phyloP scores from a whole-genome alignment of 2,888 invertebrate genomes.

The Stramonita haemastoma region DNA sequence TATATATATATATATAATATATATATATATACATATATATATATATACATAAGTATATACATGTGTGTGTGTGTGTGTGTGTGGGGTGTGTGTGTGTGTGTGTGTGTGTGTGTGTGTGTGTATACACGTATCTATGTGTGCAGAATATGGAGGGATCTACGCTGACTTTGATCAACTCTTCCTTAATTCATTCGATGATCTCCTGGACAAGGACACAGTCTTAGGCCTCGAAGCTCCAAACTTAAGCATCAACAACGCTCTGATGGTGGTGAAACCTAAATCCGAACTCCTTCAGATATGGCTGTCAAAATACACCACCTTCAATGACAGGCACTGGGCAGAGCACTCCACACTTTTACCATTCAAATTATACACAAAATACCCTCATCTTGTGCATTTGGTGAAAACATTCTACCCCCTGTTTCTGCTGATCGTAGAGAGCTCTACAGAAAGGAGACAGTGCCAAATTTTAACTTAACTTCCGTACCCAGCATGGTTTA shows the following conservation, averaged over 20 bases:
- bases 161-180: slow-evolving; percentile 70
- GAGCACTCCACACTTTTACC: slow-evolving; percentile 57
- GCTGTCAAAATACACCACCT: slow-evolving; percentile 61
- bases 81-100: not conserved
- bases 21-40: no score
- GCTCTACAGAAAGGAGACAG: not conserved
- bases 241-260: slow-evolving; percentile 57
- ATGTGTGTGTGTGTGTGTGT: not conserved
- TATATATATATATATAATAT: no score
- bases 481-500: no score
- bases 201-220: slow-evolving; percentile 61
- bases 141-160: slow-evolving; percentile 69
- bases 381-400: slow-evolving; percentile 49
- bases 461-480: not conserved
- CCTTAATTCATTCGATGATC: slow-evolving; percentile 58
- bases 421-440: not conserved
- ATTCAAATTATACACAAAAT: slow-evolving; percentile 49
- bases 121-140: no score
- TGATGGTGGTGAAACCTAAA: slow-evolving; percentile 61
- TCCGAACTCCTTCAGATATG: slow-evolving; percentile 65
- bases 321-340: slow-evolving; percentile 52
- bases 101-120: not conserved
- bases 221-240: slow-evolving; percentile 50
- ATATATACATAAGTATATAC: no score
- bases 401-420: slow-evolving; percentile 34